These are phyloP conservation scores for Myotis daubentonii DNA, from an alignment of 2,797 vertebrate genomes.

Conservation along the genomic window DNA sequence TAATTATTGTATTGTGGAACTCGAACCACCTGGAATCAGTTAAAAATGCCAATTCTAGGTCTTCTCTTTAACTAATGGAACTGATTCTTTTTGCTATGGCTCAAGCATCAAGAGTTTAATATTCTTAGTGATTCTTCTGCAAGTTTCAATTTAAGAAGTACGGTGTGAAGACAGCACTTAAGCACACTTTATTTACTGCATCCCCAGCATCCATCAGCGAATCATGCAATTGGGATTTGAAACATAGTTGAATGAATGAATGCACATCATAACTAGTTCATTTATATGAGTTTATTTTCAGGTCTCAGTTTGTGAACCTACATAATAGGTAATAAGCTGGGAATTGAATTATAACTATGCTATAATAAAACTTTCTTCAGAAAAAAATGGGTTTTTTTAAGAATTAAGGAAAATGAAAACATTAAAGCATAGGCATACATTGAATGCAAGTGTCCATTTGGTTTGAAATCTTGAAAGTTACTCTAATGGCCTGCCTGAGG, in stretches of 20 bases:
- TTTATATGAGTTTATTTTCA: not conserved
- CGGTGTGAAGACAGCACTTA: not conserved
- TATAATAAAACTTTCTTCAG: not conserved
- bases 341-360: not conserved
- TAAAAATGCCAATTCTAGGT: not conserved
- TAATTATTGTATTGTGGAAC: not conserved
- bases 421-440: constrained; percentile 61
- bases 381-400: not conserved
- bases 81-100: not conserved
- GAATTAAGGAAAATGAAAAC: constrained; percentile 65
- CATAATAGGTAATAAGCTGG: not conserved
- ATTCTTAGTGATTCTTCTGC: not conserved
- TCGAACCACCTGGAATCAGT: not conserved
- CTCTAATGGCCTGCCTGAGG: constrained; percentile 73
- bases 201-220: not conserved
- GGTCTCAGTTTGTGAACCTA: not conserved
- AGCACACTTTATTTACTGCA: not conserved
- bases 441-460: constrained; percentile 64
- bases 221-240: not conserved
- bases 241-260: not conserved
- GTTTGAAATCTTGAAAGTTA: constrained; percentile 67
- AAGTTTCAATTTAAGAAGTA: not conserved
- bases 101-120: not conserved
- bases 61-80: not conserved
- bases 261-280: not conserved